These are phyloP conservation scores for Borostomias antarcticus DNA, from an alignment of 2,797 vertebrate species.

Conservation along the genomic window DNA sequence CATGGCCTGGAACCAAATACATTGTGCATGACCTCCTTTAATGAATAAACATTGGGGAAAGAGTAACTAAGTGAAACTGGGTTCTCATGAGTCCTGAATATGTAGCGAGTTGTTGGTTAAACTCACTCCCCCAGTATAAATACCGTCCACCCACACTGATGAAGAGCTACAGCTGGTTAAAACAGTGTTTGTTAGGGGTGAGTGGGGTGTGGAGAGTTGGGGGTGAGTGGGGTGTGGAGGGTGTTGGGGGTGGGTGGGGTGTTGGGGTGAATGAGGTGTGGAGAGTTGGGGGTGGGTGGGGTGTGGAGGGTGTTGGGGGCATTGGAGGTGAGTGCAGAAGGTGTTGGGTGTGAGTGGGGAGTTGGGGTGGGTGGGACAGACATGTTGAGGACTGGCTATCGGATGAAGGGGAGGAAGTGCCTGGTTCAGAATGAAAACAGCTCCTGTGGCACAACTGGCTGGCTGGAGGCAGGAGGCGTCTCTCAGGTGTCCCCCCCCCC, in stretches of 20 bases:
- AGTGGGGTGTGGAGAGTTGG: background rate
- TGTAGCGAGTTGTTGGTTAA: too few relatives aligned
- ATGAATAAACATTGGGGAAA: too few relatives aligned
- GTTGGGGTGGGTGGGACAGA: background rate
- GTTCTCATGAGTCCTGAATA: too few relatives aligned
- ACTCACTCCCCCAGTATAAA: too few relatives aligned
- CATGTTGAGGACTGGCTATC: slow-evolving; percentile 28
- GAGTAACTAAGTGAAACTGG: too few relatives aligned
- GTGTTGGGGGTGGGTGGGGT: background rate
- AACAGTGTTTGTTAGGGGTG: background rate
- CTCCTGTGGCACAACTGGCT: slow-evolving; percentile 33
- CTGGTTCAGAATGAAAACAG: slow-evolving; percentile 70
- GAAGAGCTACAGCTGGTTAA: background rate
- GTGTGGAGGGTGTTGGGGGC: background rate
- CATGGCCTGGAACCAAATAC: too few relatives aligned
- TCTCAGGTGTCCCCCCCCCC: slow-evolving; percentile 58
- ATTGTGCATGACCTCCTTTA: too few relatives aligned
- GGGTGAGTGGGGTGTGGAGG: background rate
- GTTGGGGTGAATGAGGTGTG: background rate
- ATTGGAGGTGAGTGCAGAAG: too few relatives aligned
- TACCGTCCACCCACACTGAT: too few relatives aligned
- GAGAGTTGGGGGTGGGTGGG: slow-evolving; percentile 6
- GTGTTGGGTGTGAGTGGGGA: too few relatives aligned
- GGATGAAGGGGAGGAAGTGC: slow-evolving; percentile 65
- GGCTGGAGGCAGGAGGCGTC: slow-evolving; percentile 8